A percentile compares a stretch with the other conserved stretches of the same genome.
Conservation (phyloP, 2,797 vertebrate species). For the Rhadinocentrus ornatus region DNA sequence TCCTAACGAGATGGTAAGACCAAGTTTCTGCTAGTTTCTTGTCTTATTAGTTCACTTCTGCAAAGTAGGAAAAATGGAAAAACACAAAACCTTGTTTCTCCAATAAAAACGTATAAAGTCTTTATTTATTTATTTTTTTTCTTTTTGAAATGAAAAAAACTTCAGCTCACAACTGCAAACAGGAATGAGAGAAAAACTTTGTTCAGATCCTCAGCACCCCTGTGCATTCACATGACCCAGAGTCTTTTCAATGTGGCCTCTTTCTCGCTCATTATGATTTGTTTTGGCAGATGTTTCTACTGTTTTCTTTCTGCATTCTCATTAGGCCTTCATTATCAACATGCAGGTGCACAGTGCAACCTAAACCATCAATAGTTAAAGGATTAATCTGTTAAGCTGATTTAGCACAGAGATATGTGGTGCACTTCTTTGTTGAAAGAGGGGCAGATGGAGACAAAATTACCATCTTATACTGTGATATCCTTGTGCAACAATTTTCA, state of each 20-base stretch:
- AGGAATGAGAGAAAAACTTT: conserved; percentile 24
- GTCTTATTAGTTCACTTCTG: not conserved
- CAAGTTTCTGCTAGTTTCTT: conserved; percentile 4
- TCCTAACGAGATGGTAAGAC: conserved; percentile 2
- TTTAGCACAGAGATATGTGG: conserved; percentile 54
- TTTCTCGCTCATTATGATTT: conserved; percentile 53
- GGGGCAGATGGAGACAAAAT: conserved; percentile 23
- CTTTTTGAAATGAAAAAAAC: conserved; percentile 24
- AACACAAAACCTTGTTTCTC: conserved; percentile 32
- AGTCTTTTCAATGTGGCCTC: conserved; percentile 41
- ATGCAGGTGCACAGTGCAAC: conserved; percentile 70
- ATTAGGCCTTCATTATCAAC: conserved; percentile 70
- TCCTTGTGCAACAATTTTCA: not conserved
- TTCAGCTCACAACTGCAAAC: conserved; percentile 53
- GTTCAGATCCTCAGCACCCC: conserved; percentile 33
- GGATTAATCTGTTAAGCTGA: conserved; percentile 74
- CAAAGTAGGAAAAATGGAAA: conserved; percentile 26
- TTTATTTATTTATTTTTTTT: conserved; percentile 29
- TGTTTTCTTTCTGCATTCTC: conserved; percentile 55
- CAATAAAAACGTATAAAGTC: not conserved
- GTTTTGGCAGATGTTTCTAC: conserved; percentile 62
- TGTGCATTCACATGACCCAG: conserved; percentile 58
- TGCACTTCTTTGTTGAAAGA: conserved; percentile 24
- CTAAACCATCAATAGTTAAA: conserved; percentile 72
- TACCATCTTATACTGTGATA: conserved; percentile 18